Base-by-base conservation (phyloP, 2,797 vertebrate species). In the Synaphobranchus kaupii region DNA sequence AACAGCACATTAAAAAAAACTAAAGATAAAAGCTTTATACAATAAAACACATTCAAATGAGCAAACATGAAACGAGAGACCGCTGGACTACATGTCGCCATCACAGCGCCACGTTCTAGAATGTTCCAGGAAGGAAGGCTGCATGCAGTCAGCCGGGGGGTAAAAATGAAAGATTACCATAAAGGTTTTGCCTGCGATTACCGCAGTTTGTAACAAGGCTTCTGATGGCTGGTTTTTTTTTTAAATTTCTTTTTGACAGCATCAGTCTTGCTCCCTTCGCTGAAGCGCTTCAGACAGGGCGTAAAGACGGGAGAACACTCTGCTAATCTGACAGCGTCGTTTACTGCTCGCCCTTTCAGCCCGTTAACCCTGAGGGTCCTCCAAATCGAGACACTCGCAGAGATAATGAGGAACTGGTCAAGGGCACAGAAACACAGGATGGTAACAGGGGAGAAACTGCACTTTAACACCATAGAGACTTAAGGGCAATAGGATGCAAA, bases 301-400 rank as follows among this genome's bases (percentile, higher is more conserved):
- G 84, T 73, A 20, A 7, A 50, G 8, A 66, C 82, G 81, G 80
- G 76, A 76, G 31, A 87, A 48, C 34, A 60, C 9, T 80, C 78
- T 60, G 84, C 83, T 78, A 10, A 78, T 66, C 82, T 87, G 87
- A 90, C 90, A 71, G 44, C 39, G 39, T 39, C 39, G 2, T 0
- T n/a, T 31, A 76, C 50, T 15, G 4, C 66, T 84, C 81, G 86
- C 83, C 56, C 85, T 63, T 84, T 86, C 83, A 86, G 86, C 71
- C 86, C 81, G 85, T 88, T 89, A 88, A 89, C 86, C 88, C 90
- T 50, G 83, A 9, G 66, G 86, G 86, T 68, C 88, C 84, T 90
- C 88, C 73, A 48, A 78, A 81, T 82, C 31, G 85, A 76, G 66
- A 9, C 56, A 48, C 85, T 76, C 88, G 39, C 39, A 44, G 71